Evolutionary conservation across 2,888 invertebrate species (phyloP).

Genomic region (Acleris emargana): DNA sequence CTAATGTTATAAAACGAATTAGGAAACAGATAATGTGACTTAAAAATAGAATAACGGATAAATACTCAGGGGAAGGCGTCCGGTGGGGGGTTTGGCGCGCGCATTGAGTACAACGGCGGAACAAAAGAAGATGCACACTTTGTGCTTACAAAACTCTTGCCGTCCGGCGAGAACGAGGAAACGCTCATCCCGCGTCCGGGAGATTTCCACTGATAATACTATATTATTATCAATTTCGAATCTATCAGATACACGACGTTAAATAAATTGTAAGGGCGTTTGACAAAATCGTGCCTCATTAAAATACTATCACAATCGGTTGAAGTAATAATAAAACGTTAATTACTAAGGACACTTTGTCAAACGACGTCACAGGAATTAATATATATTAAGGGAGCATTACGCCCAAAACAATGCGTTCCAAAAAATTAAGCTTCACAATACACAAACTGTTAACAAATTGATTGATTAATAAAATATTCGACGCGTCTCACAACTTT

Average conservation of each 20-base stretch:
- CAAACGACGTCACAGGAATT: slow-evolving; percentile 21
- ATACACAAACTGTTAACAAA: slow-evolving; percentile 34
- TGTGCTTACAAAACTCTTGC: slow-evolving; percentile 66
- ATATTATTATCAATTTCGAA: slow-evolving; percentile 76
- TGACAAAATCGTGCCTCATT: slow-evolving; percentile 43
- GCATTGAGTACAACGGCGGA: slow-evolving; percentile 67
- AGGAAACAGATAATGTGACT: slow-evolving; percentile 16
- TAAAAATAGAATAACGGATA: slow-evolving; percentile 14
- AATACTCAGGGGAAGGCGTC: slow-evolving; percentile 15
- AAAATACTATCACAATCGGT: slow-evolving; percentile 41
- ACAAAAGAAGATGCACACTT: slow-evolving; percentile 65
- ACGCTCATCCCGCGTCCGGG: slow-evolving; percentile 57
- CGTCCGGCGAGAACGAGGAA: slow-evolving; percentile 56
- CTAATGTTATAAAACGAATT: slow-evolving; percentile 20
- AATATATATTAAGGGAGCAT: slow-evolving; percentile 16
- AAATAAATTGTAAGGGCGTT: slow-evolving; percentile 42
- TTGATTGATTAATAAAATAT: slow-evolving; percentile 23
- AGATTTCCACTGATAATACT: slow-evolving; percentile 63
- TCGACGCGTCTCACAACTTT: slow-evolving; percentile 8
- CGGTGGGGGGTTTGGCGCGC: slow-evolving; percentile 39
- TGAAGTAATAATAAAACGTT: slow-evolving; percentile 36
- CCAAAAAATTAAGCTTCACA: slow-evolving; percentile 30
- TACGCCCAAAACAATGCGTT: slow-evolving; percentile 24
- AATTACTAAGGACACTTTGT: slow-evolving; percentile 26
- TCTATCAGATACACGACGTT: slow-evolving; percentile 71